These are phyloP conservation scores for Zaprionus camerounensis DNA, from an alignment of 1,140 invertebrate genomes.

Conservation along the genomic window DNA sequence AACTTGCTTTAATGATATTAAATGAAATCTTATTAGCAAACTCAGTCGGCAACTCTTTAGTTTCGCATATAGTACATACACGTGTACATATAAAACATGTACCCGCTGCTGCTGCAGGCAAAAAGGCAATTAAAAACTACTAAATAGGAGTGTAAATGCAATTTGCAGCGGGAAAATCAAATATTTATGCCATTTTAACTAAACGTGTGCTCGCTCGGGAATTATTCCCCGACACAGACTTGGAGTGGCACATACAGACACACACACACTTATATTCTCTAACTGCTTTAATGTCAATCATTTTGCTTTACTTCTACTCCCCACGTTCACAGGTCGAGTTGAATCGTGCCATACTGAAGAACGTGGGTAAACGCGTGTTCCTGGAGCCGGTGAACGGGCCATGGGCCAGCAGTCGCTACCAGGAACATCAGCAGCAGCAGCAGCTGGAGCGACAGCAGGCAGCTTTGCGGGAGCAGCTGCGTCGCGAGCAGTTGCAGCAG, in stretches of 20 bases:
- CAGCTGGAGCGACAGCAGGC: constrained; percentile 43
- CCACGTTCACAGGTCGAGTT: constrained; percentile 84
- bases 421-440: constrained; percentile 39
- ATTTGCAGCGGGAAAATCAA: constrained; percentile 41
- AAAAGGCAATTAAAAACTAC: constrained; percentile 45
- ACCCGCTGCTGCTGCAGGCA: not conserved
- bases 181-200: constrained; percentile 46
- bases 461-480: constrained; percentile 30
- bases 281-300: constrained; percentile 49
- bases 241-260: not conserved
- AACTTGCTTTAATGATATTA: not conserved
- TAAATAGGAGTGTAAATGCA: constrained; percentile 33
- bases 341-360: constrained; percentile 86
- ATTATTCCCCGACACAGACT: not conserved
- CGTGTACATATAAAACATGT: not conserved
- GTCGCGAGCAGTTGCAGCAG: constrained; percentile 50
- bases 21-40: not conserved
- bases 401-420: constrained; percentile 38
- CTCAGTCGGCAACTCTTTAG: not conserved
- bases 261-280: constrained; percentile 33
- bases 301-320: constrained; percentile 41
- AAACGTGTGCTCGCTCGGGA: constrained; percentile 23
- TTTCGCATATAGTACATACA: not conserved
- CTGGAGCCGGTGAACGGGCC: constrained; percentile 29
- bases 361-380: constrained; percentile 86